A percentile compares a stretch with the other conserved stretches of the same genome.
Conservation (phyloP, 2,888 invertebrate species). For the Papilio gigon region DNA sequence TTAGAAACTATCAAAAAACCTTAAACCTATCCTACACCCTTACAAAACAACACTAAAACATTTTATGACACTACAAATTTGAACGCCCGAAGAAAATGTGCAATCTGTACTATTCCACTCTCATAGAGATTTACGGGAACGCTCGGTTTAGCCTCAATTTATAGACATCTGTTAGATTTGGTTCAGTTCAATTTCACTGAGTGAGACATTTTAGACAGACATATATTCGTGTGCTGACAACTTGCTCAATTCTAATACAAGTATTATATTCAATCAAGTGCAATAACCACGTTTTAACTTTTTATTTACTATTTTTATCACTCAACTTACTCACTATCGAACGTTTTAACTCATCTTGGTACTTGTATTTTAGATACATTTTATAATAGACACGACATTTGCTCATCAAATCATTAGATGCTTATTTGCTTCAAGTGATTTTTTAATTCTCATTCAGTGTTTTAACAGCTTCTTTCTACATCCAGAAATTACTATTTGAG, state of each 20-base stretch:
- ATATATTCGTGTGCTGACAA: not conserved
- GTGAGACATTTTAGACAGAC: slow-evolving; percentile 16
- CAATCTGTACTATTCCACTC: slow-evolving; percentile 19
- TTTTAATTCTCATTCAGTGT: too few relatives aligned
- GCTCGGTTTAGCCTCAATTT: slow-evolving; percentile 22
- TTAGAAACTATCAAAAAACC: slow-evolving; percentile 7
- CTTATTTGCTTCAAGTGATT: too few relatives aligned
- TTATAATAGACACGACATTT: too few relatives aligned
- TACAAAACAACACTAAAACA: slow-evolving; percentile 15
- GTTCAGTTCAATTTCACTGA: slow-evolving; percentile 18
- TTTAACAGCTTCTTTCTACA: too few relatives aligned
- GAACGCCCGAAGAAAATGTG: slow-evolving; percentile 14
- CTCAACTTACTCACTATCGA: too few relatives aligned
- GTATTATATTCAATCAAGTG: not conserved
- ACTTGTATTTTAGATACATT: too few relatives aligned
- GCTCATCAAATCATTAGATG: too few relatives aligned
- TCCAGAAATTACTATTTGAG: too few relatives aligned
- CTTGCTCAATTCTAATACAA: not conserved
- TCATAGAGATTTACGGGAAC: slow-evolving; percentile 15
- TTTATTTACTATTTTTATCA: too few relatives aligned
- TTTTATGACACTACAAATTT: slow-evolving; percentile 22
- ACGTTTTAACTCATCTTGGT: too few relatives aligned
- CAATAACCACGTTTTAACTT: not conserved
- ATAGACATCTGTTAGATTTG: slow-evolving; percentile 22
- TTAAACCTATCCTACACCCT: not conserved